Evolutionary conservation across 2,797 vertebrate species (phyloP).

Genomic region (Poeciliopsis paucimaculata): DNA sequence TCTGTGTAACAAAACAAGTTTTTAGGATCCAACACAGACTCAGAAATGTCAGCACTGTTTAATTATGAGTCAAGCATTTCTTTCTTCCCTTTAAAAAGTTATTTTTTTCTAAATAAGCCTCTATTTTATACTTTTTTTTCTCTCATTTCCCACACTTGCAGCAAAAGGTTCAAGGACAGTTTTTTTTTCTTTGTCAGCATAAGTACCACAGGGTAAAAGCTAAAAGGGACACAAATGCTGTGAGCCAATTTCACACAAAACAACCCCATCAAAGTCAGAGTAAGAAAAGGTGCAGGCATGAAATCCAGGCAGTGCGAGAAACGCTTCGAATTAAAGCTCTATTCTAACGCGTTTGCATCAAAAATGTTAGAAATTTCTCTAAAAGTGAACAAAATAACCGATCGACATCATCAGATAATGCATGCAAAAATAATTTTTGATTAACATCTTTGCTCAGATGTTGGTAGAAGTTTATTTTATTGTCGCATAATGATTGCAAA

Average conservation of each 20-base stretch:
- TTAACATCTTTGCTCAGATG: constrained; percentile 27
- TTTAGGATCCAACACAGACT: background rate
- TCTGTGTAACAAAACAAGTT: background rate
- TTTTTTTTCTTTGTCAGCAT: background rate
- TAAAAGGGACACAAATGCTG: background rate
- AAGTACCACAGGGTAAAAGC: background rate
- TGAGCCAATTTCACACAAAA: constrained; percentile 25
- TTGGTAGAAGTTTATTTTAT: constrained; percentile 16
- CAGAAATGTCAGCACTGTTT: background rate
- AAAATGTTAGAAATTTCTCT: background rate
- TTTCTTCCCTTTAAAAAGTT: background rate
- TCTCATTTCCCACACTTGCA: background rate
- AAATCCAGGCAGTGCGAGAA: constrained; percentile 12
- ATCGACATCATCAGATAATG: constrained; percentile 15
- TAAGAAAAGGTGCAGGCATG: background rate
- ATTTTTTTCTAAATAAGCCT: background rate
- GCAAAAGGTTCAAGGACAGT: background rate
- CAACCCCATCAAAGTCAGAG: constrained; percentile 21
- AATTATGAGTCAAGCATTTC: background rate
- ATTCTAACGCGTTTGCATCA: background rate
- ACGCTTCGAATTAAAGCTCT: background rate
- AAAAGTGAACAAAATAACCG: constrained; percentile 5
- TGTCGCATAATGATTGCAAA: background rate
- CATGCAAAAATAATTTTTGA: constrained; percentile 24
- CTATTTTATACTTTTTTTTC: background rate